Base-by-base conservation (phyloP, 2,888 invertebrate species). In the Pollenia amentaria region DNA sequence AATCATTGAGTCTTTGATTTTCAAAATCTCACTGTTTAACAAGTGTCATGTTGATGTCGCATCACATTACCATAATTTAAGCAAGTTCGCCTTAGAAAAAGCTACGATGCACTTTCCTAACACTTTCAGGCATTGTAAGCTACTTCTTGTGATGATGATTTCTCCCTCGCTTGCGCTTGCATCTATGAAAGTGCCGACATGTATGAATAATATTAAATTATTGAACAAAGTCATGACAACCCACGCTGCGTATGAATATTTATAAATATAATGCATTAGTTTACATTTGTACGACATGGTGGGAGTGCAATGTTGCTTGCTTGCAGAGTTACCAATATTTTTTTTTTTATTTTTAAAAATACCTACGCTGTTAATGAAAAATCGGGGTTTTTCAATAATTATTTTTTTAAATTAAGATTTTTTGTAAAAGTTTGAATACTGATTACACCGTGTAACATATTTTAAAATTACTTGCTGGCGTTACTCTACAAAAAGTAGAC, bases 231-330 rank as follows among this genome's bases (percentile, higher is more conserved):
- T 64, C 42, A 57, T 69, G 29, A 11, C 48, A 64, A 42, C 51
- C 21, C 64, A 51, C 51, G 21, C 21, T 64, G 57, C 65, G 81
- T 81, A 65, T 65, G 46, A 64, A 53, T 81, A 18, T 40, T 57
- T 57, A 57, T 29, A 6, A 29, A 29, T 29, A 44, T 12, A 53
- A 18, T 10, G 16, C 16, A 72, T 80, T 72, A 42, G 29, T 57
- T 48, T 48, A 60, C 57, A 69, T 14, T 65, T 14, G 65, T 72
- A 80, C 80, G 64, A 12, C 40, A 40, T 16, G 21, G 53, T 10
- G 51, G 29, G 16, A 8, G 14, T 14, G 14, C 14, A 29, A 11
- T 14, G 14, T 29, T 29, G 29, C 0, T 29, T 3, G 29, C 6
- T 29, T 29, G 29, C 29, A 29, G 29, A 6, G 29, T 29, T 29